Percentiles rank a stretch among this genome's conserved stretches.
Conservation (phyloP, 2,888 invertebrate genomes). For the Neoascia interrupta region DNA sequence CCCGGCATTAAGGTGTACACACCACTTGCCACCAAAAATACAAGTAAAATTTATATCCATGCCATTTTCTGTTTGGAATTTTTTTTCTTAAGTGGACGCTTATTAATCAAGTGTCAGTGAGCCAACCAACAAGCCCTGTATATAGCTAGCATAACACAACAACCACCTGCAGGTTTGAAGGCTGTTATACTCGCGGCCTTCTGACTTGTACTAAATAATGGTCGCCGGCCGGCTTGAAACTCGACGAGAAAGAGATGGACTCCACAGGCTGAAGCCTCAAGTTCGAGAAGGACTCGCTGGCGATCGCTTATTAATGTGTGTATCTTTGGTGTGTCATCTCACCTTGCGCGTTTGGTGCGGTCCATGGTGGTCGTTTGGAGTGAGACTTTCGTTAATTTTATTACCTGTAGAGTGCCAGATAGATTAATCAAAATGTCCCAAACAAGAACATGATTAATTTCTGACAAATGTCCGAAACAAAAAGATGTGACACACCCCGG, state of each 20-base stretch:
- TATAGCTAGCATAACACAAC: conserved; percentile 26
- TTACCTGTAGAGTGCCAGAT: conserved; percentile 70
- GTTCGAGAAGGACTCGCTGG: conserved; percentile 47
- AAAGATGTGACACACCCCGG: conserved; percentile 78
- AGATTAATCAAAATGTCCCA: conserved; percentile 70
- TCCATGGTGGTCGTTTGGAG: conserved; percentile 66
- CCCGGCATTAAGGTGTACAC: conserved; percentile 28
- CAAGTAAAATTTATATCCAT: conserved; percentile 61
- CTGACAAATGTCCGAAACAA: conserved; percentile 79
- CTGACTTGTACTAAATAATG: conserved; percentile 65
- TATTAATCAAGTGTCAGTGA: conserved; percentile 64
- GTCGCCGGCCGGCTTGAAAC: conserved; percentile 42
- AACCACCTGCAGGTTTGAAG: conserved; percentile 67
- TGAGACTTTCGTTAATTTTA: conserved; percentile 70
- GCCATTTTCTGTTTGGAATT: conserved; percentile 60
- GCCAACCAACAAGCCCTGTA: conserved; percentile 45
- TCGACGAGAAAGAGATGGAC: conserved; percentile 31
- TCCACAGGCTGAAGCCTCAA: conserved; percentile 39
- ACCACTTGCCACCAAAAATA: conserved; percentile 48
- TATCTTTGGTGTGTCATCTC: conserved; percentile 60
- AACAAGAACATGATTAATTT: conserved; percentile 79
- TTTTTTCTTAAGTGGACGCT: conserved; percentile 58
- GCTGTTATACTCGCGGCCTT: conserved; percentile 54
- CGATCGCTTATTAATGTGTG: conserved; percentile 62
- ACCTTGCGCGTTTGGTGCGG: conserved; percentile 24